Percentiles rank a stretch among this genome's conserved stretches.
Evolutionary conservation across 2,113 vertebrate species (phyloP).

Genomic region (Epinephelus lanceolatus): DNA sequence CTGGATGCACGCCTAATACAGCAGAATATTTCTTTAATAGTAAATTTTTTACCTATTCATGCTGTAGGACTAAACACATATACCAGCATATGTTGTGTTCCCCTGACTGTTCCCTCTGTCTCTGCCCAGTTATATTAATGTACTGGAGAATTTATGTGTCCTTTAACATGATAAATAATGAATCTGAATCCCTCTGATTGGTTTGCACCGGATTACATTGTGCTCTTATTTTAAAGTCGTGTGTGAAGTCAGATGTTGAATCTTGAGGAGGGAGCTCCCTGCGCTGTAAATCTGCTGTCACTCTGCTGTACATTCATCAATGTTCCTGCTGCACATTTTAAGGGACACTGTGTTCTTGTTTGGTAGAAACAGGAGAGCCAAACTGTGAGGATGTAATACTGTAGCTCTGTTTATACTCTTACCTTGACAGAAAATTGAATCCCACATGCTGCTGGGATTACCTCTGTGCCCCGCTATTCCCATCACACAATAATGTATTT

Average conservation of each 20-base stretch:
- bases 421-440: constrained; percentile 14
- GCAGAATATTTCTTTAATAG: neutral
- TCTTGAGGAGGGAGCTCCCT: neutral
- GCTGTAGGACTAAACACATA: neutral
- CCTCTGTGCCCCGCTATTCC: constrained; percentile 39
- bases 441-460: constrained; percentile 11
- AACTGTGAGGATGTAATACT: constrained; percentile 21
- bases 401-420: constrained; percentile 9
- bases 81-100: constrained; percentile 45
- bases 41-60: neutral
- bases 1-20: neutral
- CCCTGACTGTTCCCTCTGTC: neutral
- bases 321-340: constrained; percentile 33
- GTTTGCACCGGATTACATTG: neutral
- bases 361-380: neutral
- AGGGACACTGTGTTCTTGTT: constrained; percentile 24
- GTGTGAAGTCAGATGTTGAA: neutral
- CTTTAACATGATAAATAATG: constrained; percentile 18
- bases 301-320: constrained; percentile 25
- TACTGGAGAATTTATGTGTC: constrained; percentile 15
- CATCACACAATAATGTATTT: neutral
- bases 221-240: neutral
- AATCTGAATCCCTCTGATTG: constrained; percentile 3
- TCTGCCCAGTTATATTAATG: neutral
- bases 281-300: constrained; percentile 46